phyloP scores from a whole-genome alignment of 2,113 vertebrate genomes.

The Melanostigma gelatinosum region DNA sequence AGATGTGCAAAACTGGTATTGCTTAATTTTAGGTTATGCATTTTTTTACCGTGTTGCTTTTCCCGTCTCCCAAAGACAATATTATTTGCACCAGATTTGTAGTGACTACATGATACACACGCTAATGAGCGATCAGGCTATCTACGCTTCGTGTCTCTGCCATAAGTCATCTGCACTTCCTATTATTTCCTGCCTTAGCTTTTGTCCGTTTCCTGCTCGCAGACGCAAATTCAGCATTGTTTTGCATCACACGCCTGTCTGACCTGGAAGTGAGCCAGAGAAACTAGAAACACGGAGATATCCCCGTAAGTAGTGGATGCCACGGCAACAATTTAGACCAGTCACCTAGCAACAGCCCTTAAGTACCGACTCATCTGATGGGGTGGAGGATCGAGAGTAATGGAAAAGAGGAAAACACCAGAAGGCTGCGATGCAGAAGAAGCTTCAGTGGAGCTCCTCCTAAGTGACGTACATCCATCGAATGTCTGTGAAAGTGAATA shows the following conservation, averaged over 20 bases:
- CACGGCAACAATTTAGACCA: slow-evolving; percentile 52
- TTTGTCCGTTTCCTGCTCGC: background rate
- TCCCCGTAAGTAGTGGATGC: slow-evolving; percentile 45
- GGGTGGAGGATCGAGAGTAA: background rate
- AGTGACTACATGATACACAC: background rate
- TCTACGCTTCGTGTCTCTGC: background rate
- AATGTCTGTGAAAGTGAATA: background rate
- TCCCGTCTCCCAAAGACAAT: background rate
- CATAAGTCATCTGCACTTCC: background rate
- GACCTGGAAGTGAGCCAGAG: slow-evolving; percentile 14
- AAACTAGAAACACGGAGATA: slow-evolving; percentile 40
- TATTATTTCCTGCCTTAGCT: slow-evolving; percentile 20
- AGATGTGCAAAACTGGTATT: background rate
- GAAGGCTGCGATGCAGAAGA: slow-evolving; percentile 4
- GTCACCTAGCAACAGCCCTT: slow-evolving; percentile 70
- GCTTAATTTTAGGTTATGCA: background rate
- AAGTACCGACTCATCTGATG: slow-evolving; percentile 33
- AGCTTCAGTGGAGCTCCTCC: background rate
- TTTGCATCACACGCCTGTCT: background rate
- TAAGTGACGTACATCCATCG: background rate
- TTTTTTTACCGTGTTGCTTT: background rate
- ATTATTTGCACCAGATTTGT: background rate
- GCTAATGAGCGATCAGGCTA: background rate
- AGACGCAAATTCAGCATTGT: background rate
- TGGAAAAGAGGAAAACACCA: slow-evolving; percentile 10